Base-by-base conservation (phyloP, 2,113 vertebrate genomes). In the Anoura caudifer region DNA sequence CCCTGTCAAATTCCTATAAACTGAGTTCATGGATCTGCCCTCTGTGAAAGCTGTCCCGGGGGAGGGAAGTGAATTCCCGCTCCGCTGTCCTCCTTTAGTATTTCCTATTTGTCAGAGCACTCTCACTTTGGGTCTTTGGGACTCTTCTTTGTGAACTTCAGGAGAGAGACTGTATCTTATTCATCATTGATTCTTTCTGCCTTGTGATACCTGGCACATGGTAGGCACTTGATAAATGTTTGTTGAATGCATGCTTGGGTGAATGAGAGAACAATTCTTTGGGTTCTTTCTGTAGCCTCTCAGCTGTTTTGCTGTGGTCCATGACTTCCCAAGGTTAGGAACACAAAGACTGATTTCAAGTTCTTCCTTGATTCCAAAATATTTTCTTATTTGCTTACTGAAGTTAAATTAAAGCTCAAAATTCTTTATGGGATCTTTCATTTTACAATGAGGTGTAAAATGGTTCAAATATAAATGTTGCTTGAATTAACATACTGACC, bases 401-500 rank as follows among this genome's bases (percentile, higher is more conserved):
- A 91, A 92, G 82, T 94, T 56, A 92, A 92, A 61, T 47, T 83
- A 92, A 96, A 95, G 52, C 87, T 81, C 36, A 80, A 22, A 94
- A 87, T 82, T 89, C 41, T 94, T 95, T 80, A 85, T 70, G 63
- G 12, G 43, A 41, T n/a, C 36, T 92, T 94, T 91, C 61, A 82
- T 81, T 73, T 26, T 81, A 80, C 47, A 96, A 47, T n/a, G 52
- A 85, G 3, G 33, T 36, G 4, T 81, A 86, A 94, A 95, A 90
- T 52, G 50, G 14, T 77, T 96, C 88, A 96, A 92, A 80, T 91
- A 56, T 79, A 81, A 97, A 92, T 95, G 61, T 84, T 87, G 47
- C 79, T 94, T 96, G 59, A 95, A 75, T 95, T 92, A 92, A 86
- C 94, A 94, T 95, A 91, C 41, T 22, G 61, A 94, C 85, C 87